A percentile compares a stretch with the other conserved stretches of the same genome.
Conservation (phyloP, 2,113 vertebrate species). For the Tringa solitaria region DNA sequence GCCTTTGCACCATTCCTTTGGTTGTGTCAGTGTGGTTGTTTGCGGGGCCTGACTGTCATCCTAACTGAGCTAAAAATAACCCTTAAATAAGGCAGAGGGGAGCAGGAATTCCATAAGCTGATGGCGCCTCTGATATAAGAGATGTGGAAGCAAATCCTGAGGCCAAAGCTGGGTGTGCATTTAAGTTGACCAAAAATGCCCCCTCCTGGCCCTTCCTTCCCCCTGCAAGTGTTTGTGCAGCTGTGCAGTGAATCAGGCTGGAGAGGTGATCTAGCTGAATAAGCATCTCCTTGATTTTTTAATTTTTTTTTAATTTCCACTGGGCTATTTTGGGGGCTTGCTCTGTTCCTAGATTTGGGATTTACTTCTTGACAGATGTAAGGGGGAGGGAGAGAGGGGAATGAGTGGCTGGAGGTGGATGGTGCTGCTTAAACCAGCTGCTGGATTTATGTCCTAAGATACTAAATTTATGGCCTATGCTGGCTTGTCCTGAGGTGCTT, state of each 20-base stretch:
- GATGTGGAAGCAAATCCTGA: not conserved
- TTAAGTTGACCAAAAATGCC: slow-evolving; percentile 59
- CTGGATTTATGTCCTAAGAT: not conserved
- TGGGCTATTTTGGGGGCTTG: not conserved
- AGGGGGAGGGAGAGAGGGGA: not conserved
- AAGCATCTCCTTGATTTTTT: not conserved
- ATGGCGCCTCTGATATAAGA: not conserved
- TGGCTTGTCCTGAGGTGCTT: not conserved
- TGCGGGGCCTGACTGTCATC: not conserved
- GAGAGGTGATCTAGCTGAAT: not conserved
- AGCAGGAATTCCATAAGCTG: not conserved
- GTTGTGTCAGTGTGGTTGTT: not conserved
- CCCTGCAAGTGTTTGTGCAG: slow-evolving; percentile 13
- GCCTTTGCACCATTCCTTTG: not conserved
- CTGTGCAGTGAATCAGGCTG: not conserved
- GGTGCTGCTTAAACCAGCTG: not conserved
- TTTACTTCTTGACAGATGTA: not conserved
- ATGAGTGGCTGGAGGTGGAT: not conserved
- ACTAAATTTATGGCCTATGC: not conserved
- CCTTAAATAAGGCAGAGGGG: not conserved
- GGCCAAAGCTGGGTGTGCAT: not conserved
- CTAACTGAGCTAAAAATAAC: not conserved
- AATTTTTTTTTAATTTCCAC: accelerated
- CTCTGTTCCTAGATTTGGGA: not conserved
- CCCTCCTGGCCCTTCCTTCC: slow-evolving; percentile 53